Evolutionary conservation across 2,113 vertebrate species (phyloP).

Genomic region (Bungarus multicinctus): DNA sequence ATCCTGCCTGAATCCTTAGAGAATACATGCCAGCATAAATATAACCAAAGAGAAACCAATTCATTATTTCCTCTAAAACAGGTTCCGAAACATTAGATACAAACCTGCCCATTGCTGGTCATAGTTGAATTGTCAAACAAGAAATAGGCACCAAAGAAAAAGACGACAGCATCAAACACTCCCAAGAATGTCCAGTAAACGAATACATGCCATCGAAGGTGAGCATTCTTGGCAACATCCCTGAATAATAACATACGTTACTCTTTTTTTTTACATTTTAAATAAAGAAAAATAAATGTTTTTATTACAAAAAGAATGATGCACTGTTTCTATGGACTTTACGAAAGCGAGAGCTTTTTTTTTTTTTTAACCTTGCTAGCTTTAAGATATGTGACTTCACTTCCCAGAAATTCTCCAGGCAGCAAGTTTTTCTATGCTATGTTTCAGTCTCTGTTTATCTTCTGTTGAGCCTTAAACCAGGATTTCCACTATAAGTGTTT

Average conservation of each 20-base stretch:
- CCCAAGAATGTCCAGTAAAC: constrained; percentile 94
- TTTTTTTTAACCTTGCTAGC: neutral
- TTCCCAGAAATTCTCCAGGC: neutral
- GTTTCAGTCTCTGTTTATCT: neutral
- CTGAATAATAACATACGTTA: constrained; percentile 58
- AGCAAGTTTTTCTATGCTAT: neutral
- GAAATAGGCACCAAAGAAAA: constrained; percentile 98
- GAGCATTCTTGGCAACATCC: constrained; percentile 92
- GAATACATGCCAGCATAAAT: neutral
- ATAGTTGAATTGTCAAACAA: constrained; percentile 91
- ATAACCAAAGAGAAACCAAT: neutral
- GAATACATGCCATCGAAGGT: constrained; percentile 88
- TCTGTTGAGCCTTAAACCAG: neutral
- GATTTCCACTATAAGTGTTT: neutral
- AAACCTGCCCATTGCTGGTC: constrained; percentile 96
- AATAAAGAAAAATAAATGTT: neutral
- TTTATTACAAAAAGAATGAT: neutral
- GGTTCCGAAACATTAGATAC: constrained; percentile 16
- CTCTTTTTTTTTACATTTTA: neutral
- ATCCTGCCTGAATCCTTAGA: neutral
- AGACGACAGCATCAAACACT: constrained; percentile 88
- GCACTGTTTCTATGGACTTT: neutral
- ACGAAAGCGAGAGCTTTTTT: neutral
- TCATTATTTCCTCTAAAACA: neutral
- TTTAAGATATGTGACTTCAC: neutral